Base-by-base conservation (phyloP, 2,888 invertebrate species). In the Glaucopsyche alexis region DNA sequence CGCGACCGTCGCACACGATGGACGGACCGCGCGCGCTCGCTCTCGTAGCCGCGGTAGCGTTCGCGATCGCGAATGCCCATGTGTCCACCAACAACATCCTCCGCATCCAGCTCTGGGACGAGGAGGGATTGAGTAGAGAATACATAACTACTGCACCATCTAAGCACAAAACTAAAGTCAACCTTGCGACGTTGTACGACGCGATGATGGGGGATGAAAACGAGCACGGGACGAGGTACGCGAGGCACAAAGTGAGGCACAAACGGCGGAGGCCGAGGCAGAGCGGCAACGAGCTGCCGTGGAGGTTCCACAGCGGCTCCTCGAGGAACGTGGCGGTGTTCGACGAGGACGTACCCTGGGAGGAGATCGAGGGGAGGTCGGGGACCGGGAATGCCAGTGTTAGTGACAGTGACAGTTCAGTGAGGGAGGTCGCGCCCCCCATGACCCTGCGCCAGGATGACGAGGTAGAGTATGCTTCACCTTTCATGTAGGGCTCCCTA, bases 251-350 rank as follows among this genome's bases (percentile, higher is more conserved):
- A 83, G 93, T 92, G 71, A 81, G 93, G 77, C 93, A 93, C 76
- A 93, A 93, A 91, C 82, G 93, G 78, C 88, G 93, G 74, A 85
- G 91, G 83, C 85, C 91, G 7, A 84, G 92, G 78, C 87, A 89
- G 79, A 85, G 83, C 77, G 87, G 87, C 49, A 81, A 83, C 40
- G 89, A 90, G 65, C 82, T 87, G 76, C 93, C 91, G 77, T 93
- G 94, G 94, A 88, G 93, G 85, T 94, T 93, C 85, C 93, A 93
- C 81, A 83, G 88, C 78, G 94, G 94, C 77, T 87, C 91, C 79
- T 85, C 87, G 84, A 84, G 91, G 84, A 94, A 93, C 85, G 93
- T 93, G 77, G 89, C 86, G 77, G 93, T 90, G 83, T 94, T 90
- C 87, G 92, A 94, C 80, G 90, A 93, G 77, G 89, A 93, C 81